Base-by-base conservation (phyloP, 2,888 invertebrate genomes). In the Adelphocoris suturalis region DNA sequence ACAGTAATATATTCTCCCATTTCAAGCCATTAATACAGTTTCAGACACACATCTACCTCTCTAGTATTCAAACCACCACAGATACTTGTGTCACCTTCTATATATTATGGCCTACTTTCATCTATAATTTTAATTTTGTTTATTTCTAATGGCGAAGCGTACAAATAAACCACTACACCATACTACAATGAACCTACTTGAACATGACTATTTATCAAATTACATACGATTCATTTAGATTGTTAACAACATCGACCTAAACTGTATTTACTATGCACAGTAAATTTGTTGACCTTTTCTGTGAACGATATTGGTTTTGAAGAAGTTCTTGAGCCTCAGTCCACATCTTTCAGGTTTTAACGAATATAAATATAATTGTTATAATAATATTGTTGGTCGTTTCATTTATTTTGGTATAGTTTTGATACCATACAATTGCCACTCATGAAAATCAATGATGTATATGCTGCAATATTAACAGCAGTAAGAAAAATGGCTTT, bases 21-120 rank as follows among this genome's bases (percentile, higher is more conserved):
- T 86, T 75, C 86, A 86, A 88, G 88, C 88, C 80, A 78, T 88
- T 88, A 88, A 88, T 88, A 88, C 88, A 76, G 52, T 52, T 78
- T 55, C 68, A 86, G 78, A 80, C 78, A 88, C 88, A 88, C 80
- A 80, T 48, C 52, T 48, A 88, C 88, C 57, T 78, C 19, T 52
- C 52, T 52, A 47, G 23, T 27, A 12, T 3, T 80, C 46, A 9
- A 47, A 16, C 19, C 1, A 80, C 37, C 78, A 14, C 37, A 47
- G 78, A 46, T 23, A 23, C 68, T 52, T 52, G 13, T 52, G 52
- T 52, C 16, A 3, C 12, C 52, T 52, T 14, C 52, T 68, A 23
- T 27, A 19, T 23, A 23, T 9, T 0, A 27, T 19, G 19, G 68
- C 68, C 68, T 68, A 68, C 23, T 23, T 23, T 23, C 57, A 68